Evolutionary conservation across 2,797 vertebrate genomes (phyloP).

Genomic region (Manis javanica): DNA sequence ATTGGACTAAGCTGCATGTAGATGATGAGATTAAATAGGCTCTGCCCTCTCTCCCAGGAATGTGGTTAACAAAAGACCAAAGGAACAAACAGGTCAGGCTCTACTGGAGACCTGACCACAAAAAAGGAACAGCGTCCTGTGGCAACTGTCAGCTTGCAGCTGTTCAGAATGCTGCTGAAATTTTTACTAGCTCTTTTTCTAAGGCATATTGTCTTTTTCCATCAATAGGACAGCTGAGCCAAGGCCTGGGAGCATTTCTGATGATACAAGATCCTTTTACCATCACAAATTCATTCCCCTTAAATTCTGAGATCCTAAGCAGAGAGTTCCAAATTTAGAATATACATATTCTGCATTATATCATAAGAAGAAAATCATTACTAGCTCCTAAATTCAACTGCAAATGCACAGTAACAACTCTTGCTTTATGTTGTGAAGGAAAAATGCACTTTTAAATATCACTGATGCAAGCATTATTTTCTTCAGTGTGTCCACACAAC

Average conservation of each 20-base stretch:
- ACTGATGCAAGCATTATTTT: not conserved
- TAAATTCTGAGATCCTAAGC: conserved; percentile 50
- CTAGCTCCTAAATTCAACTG: conserved; percentile 39
- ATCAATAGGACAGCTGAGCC: conserved; percentile 67
- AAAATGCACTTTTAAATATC: conserved; percentile 42
- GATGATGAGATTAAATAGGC: not conserved
- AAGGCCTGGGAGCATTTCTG: conserved; percentile 45
- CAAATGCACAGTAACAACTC: conserved; percentile 22
- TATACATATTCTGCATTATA: conserved; percentile 54
- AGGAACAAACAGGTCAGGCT: not conserved
- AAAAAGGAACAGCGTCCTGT: not conserved
- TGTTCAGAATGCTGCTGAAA: conserved; percentile 7
- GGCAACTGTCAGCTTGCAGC: not conserved
- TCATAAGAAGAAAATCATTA: conserved; percentile 69
- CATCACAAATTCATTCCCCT: conserved; percentile 48
- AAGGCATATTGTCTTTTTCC: not conserved
- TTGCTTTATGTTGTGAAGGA: not conserved
- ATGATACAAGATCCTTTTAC: conserved; percentile 52
- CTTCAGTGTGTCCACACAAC: not conserved
- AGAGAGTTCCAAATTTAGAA: conserved; percentile 69
- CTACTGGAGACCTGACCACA: not conserved
- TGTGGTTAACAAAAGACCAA: not conserved
- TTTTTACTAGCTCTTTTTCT: not conserved
- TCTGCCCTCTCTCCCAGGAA: not conserved
- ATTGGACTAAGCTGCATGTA: not conserved